These are phyloP conservation scores for Lophius piscatorius DNA, from an alignment of 2,113 vertebrate species.

Conservation along the genomic window DNA sequence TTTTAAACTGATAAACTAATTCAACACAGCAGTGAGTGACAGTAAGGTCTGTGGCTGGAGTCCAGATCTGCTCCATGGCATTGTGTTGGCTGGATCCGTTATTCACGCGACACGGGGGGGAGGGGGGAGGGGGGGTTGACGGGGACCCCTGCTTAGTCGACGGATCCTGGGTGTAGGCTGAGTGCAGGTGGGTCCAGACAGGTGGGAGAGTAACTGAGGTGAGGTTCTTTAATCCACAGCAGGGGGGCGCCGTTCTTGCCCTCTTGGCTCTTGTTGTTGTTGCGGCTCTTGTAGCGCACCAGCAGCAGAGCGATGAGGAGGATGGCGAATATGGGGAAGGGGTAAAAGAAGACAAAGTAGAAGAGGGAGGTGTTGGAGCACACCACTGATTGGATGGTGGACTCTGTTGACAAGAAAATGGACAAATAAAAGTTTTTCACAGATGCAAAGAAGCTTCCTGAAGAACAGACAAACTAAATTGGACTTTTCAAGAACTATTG, in stretches of 20 bases:
- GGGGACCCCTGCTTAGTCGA: slow-evolving; percentile 82
- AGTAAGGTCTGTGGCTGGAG: slow-evolving; percentile 67
- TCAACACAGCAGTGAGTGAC: slow-evolving; percentile 70
- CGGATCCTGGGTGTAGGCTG: slow-evolving; percentile 96
- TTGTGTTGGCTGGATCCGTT: slow-evolving; percentile 53
- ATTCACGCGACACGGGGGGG: slow-evolving; percentile 14
- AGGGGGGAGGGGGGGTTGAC: background rate
- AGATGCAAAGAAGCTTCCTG: background rate
- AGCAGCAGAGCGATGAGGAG: slow-evolving; percentile 94
- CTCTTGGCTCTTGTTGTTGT: slow-evolving; percentile 91
- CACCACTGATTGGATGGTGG: slow-evolving; percentile 90
- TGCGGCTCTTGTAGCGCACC: slow-evolving; percentile 93
- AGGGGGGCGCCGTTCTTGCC: slow-evolving; percentile 98
- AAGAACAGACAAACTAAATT: too few relatives aligned
- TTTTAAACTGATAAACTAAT: slow-evolving; percentile 66
- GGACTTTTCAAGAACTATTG: too few relatives aligned
- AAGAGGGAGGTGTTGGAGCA: slow-evolving; percentile 95
- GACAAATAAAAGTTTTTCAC: background rate
- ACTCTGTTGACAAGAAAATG: slow-evolving; percentile 74
- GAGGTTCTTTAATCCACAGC: slow-evolving; percentile 98
- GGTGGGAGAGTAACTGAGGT: slow-evolving; percentile 97
- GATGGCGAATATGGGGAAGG: slow-evolving; percentile 96
- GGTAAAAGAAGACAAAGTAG: slow-evolving; percentile 99
- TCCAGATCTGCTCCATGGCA: slow-evolving; percentile 69
- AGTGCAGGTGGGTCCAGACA: slow-evolving; percentile 96